Base-by-base conservation (phyloP, 2,797 vertebrate genomes). In the Scarus forsteni region DNA sequence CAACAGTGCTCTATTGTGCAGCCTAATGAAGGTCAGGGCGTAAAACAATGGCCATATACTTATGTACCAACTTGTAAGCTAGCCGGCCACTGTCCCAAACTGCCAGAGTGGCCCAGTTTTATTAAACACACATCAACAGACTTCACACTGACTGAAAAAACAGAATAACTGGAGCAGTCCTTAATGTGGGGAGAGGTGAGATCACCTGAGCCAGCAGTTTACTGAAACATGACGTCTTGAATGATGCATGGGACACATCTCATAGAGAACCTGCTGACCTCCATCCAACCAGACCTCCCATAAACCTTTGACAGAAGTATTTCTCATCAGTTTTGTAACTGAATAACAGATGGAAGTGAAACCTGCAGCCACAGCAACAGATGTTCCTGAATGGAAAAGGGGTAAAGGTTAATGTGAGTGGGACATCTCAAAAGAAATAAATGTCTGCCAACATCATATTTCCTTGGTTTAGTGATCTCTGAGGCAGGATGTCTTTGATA, bases 1-100 rank as follows among this genome's bases (percentile, higher is more conserved):
- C 34, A 57, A 70, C 67, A 73, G 36, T 39, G 35, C 45, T 70
- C 52, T 3, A 39, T 56, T 72, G 45, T 71, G 7, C 19, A 43
- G 53, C 48, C 44, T n/a, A 40, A n/a, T 40, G 13, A 36, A 60
- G 18, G 52, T 59, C 10, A 9, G 62, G 18, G 59, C n/a, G 35
- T 4, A 34, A 27, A 15, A 70, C 60, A n/a, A 54, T 53, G 18
- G 38, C 8, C 0, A 3, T 43, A n/a, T 8, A 42, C 45, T 10
- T 11, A 18, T 56, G 45, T 50, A 18, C 11, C 45, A 51, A 11
- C 49, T 55, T 6, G 13, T 51, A 19, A 40, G 49, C 15, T 13
- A 55, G 36, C 52, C 53, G 35, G 51, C 48, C n/a, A 39, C 9
- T 13, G 9, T 64, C 45, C 35, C 48, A 39, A 61, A 51, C 12